Evolutionary conservation across 2,113 vertebrate genomes (phyloP), one percentile per base, ranked within the genome.

Genomic region (Psammodynastes pulverulentus): DNA sequence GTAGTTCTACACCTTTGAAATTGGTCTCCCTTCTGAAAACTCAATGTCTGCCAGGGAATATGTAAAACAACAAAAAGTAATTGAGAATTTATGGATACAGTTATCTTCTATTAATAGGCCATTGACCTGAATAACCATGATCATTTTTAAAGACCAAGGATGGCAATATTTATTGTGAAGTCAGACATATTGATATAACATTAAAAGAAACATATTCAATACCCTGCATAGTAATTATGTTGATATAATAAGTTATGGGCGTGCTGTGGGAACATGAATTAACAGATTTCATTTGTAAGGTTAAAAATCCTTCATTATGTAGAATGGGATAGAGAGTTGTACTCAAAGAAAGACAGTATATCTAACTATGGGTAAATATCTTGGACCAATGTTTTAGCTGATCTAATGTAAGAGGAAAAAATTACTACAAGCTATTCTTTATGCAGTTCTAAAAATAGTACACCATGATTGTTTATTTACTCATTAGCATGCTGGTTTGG

Each of bases 51-150:
- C 91, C 91, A 95, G 17, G 87, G 53, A 90, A 95, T 79, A 89
- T 93, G 88, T 90, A 86, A 96, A 97, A 92, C 86, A 96, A 51
- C 39, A 96, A 94, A 85, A 96, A 93, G 94, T 95, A 97, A 97
- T 97, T 96, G 97, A 97, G 91, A 96, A 96, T 97, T 97, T 94
- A 98, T 96, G 96, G 97, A 94, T 89, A 91, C 93, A 94, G 85
- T 95, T 97, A 96, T 95, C 95, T 96, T 67, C 93, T 95, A 91
- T 96, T 97, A 96, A 95, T 96, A 94, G 93, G 87, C 84, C 95
- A 95, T 95, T 97, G 96, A 97, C 96, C 96, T 84, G 88, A 91
- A 92, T 86, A 95, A 93, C 84, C 79, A 89, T 94, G 79, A 92
- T 95, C 91, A 95, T 90, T 94, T 93, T 96, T 96, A 96, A 97